Percentiles rank a stretch among this genome's conserved stretches.
phyloP scores from a whole-genome alignment of 2,888 invertebrate species.

The Drosophila aldrichi region DNA sequence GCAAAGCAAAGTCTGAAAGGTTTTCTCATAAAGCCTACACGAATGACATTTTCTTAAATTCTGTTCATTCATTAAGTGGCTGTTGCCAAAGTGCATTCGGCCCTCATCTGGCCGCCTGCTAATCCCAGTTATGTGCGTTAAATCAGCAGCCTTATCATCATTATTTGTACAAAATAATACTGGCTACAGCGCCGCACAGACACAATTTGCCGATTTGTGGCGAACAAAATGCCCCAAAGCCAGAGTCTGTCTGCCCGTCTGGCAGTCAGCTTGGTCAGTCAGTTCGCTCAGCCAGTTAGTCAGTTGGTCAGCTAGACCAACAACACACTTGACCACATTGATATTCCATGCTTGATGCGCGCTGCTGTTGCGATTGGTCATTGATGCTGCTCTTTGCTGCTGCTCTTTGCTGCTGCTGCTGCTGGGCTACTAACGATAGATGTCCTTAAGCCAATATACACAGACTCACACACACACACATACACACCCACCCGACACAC shows the following conservation, averaged over 20 bases:
- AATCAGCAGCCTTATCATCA: conserved; percentile 65
- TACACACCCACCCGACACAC: background rate
- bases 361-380: conserved; percentile 76
- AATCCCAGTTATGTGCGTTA: conserved; percentile 68
- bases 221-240: conserved; percentile 42
- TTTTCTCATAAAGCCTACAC: conserved; percentile 8
- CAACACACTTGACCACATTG: conserved; percentile 74
- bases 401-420: conserved; percentile 7
- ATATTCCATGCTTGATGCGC: conserved; percentile 72
- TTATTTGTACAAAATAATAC: conserved; percentile 66
- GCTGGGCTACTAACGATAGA: conserved; percentile 69
- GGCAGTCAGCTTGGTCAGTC: conserved; percentile 25
- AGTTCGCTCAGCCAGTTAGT: conserved; percentile 22
- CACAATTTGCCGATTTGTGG: conserved; percentile 76
- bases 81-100: conserved; percentile 3
- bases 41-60: conserved; percentile 10
- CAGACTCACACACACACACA: conserved; percentile 26
- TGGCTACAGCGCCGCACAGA: conserved; percentile 35
- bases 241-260: conserved; percentile 27
- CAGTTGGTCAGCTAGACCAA: conserved; percentile 28
- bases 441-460: conserved; percentile 73
- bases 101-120: conserved; percentile 33
- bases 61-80: conserved; percentile 30
- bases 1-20: conserved; percentile 25
- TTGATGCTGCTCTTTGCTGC: conserved; percentile 59